phyloP scores from a whole-genome alignment of 2,113 vertebrate species.

The Conger conger region DNA sequence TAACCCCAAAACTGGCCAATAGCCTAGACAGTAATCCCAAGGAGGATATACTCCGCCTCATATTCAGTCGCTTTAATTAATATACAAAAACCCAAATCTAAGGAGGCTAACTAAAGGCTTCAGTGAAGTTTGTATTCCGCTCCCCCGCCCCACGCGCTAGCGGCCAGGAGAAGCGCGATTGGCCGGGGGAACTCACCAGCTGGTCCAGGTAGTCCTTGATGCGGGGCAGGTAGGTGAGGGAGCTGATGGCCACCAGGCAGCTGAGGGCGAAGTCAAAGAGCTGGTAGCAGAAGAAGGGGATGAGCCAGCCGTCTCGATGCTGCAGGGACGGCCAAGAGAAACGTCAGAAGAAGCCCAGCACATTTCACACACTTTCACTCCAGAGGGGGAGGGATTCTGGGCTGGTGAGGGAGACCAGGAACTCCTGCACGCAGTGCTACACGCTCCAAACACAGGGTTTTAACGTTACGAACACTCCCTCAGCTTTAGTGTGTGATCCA shows the following conservation, averaged over 20 bases:
- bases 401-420: neutral
- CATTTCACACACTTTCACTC: too few relatives aligned
- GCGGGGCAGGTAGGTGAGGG: slow-evolving; percentile 91
- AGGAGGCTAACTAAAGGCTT: neutral
- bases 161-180: neutral
- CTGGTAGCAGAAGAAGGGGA: slow-evolving; percentile 98
- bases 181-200: slow-evolving; percentile 75
- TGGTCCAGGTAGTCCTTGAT: slow-evolving; percentile 98
- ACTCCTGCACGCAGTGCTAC: neutral
- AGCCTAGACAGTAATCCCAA: too few relatives aligned
- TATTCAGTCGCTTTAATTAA: neutral
- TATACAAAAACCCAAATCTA: neutral
- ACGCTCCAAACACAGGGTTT: too few relatives aligned
- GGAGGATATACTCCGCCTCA: neutral
- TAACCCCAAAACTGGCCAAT: too few relatives aligned
- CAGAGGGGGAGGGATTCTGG: too few relatives aligned
- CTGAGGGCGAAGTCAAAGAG: slow-evolving; percentile 97
- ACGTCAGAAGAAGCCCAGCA: too few relatives aligned
- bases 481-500: too few relatives aligned
- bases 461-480: too few relatives aligned
- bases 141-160: neutral
- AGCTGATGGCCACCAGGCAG: slow-evolving; percentile 95
- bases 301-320: slow-evolving; percentile 96
- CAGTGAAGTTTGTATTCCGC: neutral
- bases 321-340: slow-evolving; percentile 45